Conservation (phyloP, 2,113 vertebrate genomes). For the Calyptommatus sinebrachiatus region DNA sequence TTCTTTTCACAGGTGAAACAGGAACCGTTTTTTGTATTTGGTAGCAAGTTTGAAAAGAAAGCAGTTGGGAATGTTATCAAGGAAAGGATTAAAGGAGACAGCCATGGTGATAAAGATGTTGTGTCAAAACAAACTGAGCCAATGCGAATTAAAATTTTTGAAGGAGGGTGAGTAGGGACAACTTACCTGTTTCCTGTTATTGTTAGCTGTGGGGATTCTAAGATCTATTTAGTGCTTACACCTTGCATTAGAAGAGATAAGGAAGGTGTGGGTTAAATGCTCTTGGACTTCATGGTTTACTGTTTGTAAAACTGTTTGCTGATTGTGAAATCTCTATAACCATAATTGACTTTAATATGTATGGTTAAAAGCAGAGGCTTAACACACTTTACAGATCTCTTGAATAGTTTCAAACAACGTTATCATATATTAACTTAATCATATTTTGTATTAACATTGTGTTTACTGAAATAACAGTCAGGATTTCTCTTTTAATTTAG, state of each 20-base stretch:
- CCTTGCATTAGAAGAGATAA: neutral
- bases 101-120: constrained; percentile 88
- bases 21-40: constrained; percentile 87
- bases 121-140: constrained; percentile 88
- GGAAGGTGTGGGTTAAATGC: too few relatives aligned
- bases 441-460: too few relatives aligned
- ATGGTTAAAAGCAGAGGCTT: too few relatives aligned
- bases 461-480: too few relatives aligned
- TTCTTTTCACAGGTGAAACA: constrained; percentile 86
- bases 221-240: neutral
- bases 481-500: too few relatives aligned
- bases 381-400: too few relatives aligned
- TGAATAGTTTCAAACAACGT: too few relatives aligned
- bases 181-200: constrained; percentile 42
- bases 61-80: constrained; percentile 86
- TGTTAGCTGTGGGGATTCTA: constrained; percentile 17
- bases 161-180: constrained; percentile 90
- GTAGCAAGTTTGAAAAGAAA: constrained; percentile 88
- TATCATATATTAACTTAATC: too few relatives aligned
- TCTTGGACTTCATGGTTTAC: too few relatives aligned
- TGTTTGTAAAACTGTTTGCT: too few relatives aligned
- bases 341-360: too few relatives aligned
- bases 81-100: constrained; percentile 91
- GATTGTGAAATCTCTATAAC: too few relatives aligned
- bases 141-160: constrained; percentile 97